Base-by-base conservation (phyloP, 2,888 invertebrate species). In the Drosophila pseudotalamancana region DNA sequence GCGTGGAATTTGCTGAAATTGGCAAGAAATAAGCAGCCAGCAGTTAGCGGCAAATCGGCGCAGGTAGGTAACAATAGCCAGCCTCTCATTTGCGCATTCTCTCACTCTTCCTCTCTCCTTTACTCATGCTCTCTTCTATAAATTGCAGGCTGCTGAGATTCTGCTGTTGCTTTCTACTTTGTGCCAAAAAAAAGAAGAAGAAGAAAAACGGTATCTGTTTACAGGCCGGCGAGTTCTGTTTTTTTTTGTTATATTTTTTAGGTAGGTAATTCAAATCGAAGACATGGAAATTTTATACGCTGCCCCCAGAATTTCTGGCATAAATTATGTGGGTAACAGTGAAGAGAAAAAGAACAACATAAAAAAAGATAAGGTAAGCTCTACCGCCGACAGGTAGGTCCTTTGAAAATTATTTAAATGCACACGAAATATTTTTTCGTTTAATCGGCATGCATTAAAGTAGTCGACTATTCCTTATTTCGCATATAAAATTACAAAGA, bases 121-220 rank as follows among this genome's bases (percentile, higher is more conserved):
- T 34, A 42, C 48, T 21, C 42, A 43, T 37, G 21, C 43, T 53
- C 51, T 43, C 21, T 18, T n/a, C 23, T 25, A 50, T 35, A 53
- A 76, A 73, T 46, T 55, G 50, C 61, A 51, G 25, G 54, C 34
- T 60, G 50, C 32, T 51, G 65, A 55, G 40, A 54, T 55, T 76
- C 27, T 51, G 27, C 53, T 46, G 34, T 39, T 59, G 60, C 42
- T 68, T 31, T 56, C 42, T 25, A 25, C 50, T 37, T 18, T 56
- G 31, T 54, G 48, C 63, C 53, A 83, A 66, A n/a, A 40, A 23
- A 45, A 14, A 31, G 21, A 29, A 29, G 4, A 31, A 77, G 82
- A 82, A 86, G 80, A 11, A 31, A 77, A 85, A 82, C 88, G 80
- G 86, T 87, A 87, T 83, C 77, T 82, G 83, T 53, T 83, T 83